A percentile compares a stretch with the other conserved stretches of the same genome.
These are phyloP conservation scores for Didymodactylos carnosus DNA, from an alignment of 2,888 invertebrate species.

Conservation along the genomic window DNA sequence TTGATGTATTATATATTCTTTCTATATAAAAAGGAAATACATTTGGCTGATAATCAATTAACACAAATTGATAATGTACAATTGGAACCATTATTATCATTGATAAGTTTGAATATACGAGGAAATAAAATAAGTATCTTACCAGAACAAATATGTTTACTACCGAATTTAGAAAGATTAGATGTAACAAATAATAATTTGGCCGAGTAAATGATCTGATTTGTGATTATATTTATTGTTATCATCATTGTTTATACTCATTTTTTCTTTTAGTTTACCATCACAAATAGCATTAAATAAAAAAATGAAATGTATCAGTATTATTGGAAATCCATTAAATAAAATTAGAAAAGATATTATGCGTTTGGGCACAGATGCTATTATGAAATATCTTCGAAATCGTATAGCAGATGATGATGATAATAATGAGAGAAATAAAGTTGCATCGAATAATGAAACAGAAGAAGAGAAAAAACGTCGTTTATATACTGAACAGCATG, in stretches of 20 bases:
- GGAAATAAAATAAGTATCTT: conserved; percentile 28
- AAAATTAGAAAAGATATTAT: background rate
- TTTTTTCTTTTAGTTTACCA: background rate
- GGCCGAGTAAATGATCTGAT: conserved; percentile 29
- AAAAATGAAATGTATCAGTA: background rate
- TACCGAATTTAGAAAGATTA: conserved; percentile 56
- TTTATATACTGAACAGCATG: background rate
- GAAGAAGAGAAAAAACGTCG: background rate
- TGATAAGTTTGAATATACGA: background rate
- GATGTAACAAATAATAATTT: conserved; percentile 63
- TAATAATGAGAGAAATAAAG: background rate
- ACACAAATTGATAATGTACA: conserved; percentile 27
- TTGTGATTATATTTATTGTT: background rate
- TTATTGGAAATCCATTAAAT: background rate
- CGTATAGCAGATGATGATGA: background rate
- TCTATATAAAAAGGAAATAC: background rate
- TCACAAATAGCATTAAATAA: background rate
- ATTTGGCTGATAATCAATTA: conserved; percentile 61
- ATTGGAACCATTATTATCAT: background rate
- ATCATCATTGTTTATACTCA: too few species aligned
- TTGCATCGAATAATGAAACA: too few species aligned
- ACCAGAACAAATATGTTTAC: conserved; percentile 54
- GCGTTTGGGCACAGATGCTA: background rate
- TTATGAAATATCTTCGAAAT: background rate
- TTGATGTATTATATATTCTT: background rate